Conservation (phyloP, 2,888 invertebrate species). For the Aphodius sticticus region DNA sequence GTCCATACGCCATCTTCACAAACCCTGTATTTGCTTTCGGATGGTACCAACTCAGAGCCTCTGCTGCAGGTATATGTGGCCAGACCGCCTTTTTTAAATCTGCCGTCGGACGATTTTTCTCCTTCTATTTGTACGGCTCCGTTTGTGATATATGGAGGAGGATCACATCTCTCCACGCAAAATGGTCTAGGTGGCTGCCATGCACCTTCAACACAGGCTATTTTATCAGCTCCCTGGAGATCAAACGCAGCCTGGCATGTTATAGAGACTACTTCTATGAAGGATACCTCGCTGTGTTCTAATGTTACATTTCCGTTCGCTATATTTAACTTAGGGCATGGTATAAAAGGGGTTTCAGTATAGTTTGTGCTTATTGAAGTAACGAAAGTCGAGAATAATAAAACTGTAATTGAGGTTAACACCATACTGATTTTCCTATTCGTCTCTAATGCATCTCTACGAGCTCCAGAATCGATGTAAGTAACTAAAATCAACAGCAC, state of each 20-base stretch:
- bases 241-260: constrained; percentile 54
- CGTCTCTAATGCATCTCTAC: constrained; percentile 28
- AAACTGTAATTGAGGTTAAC: constrained; percentile 42
- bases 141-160: constrained; percentile 54
- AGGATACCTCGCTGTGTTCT: constrained; percentile 35
- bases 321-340: constrained; percentile 49
- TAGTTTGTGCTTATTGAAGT: constrained; percentile 21
- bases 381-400: constrained; percentile 29
- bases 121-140: constrained; percentile 52
- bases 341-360: constrained; percentile 9
- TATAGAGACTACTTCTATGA: constrained; percentile 43
- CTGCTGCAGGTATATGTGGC: constrained; percentile 54
- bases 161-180: constrained; percentile 52
- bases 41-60: constrained; percentile 52
- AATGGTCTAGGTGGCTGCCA: constrained; percentile 50
- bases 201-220: constrained; percentile 53
- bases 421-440: constrained; percentile 40
- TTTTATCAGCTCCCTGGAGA: constrained; percentile 53
- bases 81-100: constrained; percentile 53
- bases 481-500: constrained; percentile 11
- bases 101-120: constrained; percentile 46
- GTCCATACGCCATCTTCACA: constrained; percentile 60
- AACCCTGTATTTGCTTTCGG: constrained; percentile 53
- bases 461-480: neutral
- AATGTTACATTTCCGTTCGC: constrained; percentile 46